Conservation (phyloP, 2,888 invertebrate genomes). For the Drymonia ruficornis region DNA sequence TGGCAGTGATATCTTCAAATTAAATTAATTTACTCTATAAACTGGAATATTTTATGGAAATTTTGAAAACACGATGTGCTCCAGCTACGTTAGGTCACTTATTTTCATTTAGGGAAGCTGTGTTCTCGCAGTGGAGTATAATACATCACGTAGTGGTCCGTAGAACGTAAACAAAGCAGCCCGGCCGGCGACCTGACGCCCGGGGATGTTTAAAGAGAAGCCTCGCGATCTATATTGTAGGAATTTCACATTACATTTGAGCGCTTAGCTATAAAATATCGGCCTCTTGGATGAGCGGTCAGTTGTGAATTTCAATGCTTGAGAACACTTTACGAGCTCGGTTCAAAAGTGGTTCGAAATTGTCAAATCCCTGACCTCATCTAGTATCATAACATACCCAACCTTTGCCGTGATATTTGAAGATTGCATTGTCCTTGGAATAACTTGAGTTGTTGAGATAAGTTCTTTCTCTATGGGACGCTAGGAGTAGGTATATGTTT, state of each 20-base stretch:
- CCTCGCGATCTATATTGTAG: conserved; percentile 60
- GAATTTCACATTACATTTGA: conserved; percentile 61
- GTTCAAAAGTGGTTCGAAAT: background rate
- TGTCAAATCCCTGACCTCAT: background rate
- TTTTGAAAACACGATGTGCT: background rate
- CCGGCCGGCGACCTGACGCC: conserved; percentile 51
- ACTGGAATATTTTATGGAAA: background rate
- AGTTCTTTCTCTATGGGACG: no score
- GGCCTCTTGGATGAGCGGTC: conserved; percentile 20
- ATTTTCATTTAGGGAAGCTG: conserved; percentile 30
- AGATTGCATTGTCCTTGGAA: no score
- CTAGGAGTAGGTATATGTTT: no score
- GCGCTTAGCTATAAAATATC: conserved; percentile 33
- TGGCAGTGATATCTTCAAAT: background rate
- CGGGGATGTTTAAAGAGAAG: conserved; percentile 72
- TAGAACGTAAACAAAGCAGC: conserved; percentile 59
- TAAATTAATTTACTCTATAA: background rate
- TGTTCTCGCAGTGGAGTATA: conserved; percentile 32
- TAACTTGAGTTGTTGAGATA: no score
- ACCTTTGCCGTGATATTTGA: no score
- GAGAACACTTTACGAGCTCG: background rate
- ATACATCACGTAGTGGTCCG: conserved; percentile 51
- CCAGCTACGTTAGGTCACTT: conserved; percentile 17
- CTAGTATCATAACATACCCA: background rate
- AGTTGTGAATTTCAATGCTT: conserved; percentile 10